Conservation (phyloP, 2,888 invertebrate species). For the Cetonia aurata region DNA sequence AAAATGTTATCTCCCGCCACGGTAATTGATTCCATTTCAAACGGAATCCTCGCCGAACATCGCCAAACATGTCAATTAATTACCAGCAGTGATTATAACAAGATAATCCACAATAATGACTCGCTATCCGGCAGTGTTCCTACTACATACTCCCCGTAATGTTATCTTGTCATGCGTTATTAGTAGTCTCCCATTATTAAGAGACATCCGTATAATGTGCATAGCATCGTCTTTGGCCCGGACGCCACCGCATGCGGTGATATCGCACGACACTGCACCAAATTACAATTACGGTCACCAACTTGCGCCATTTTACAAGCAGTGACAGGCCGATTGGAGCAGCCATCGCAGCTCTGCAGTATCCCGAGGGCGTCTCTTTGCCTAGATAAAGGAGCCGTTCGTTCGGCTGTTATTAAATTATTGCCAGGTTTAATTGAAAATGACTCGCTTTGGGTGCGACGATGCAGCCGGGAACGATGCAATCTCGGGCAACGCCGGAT, state of each 20-base stretch:
- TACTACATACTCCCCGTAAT: slow-evolving; percentile 18
- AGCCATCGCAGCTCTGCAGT: neutral
- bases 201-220: slow-evolving; percentile 8
- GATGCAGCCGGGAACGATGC: slow-evolving; percentile 3
- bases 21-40: neutral
- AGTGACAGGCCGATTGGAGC: neutral
- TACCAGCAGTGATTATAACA: neutral
- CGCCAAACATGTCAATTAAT: slow-evolving; percentile 13
- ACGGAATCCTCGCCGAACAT: neutral
- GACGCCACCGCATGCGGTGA: slow-evolving; percentile 11
- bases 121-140: slow-evolving; percentile 5
- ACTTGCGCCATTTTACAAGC: slow-evolving; percentile 29
- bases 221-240: slow-evolving; percentile 13
- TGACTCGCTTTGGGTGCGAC: slow-evolving; percentile 7
- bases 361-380: neutral
- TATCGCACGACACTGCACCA: slow-evolving; percentile 23
- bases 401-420: slow-evolving; percentile 26
- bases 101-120: slow-evolving; percentile 6
- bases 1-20: no score
- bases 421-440: slow-evolving; percentile 22
- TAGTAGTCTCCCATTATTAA: slow-evolving; percentile 24
- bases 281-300: slow-evolving; percentile 30
- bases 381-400: slow-evolving; percentile 1
- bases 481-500: neutral
- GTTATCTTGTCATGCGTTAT: slow-evolving; percentile 34